Base-by-base conservation (phyloP, 2,888 invertebrate genomes). In the Capitulum mitella region DNA sequence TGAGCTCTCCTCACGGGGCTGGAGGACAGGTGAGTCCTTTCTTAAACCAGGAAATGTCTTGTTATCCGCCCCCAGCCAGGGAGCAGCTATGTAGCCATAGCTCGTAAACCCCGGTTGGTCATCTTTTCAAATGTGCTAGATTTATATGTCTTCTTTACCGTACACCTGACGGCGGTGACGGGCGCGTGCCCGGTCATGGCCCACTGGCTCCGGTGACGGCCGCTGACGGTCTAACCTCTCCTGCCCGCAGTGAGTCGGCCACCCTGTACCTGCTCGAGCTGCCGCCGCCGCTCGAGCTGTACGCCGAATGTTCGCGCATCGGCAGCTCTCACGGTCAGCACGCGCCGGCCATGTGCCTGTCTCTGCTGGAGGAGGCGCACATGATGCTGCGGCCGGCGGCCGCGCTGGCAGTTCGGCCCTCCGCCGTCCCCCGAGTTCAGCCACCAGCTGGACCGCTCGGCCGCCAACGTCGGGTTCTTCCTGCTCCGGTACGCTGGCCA, bases 351-450 rank as follows among this genome's bases (percentile, higher is more conserved):
- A 91, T 91, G 3, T 92, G 92, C 84, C 88, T 90, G 80, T 91
- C 92, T 84, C 86, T 93, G 79, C 86, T 93, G 83, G 89, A 90
- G 82, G 93, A 93, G 85, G 91, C 91, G 10, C 91, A 92, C 84
- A 88, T 91, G 82, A 89, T 92, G 82, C 85, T 93, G 82, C 82
- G 85, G 81, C 80, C 78, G 77, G 82, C n/a, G 82, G 84, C n/a
- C 78, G 82, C 83, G 5, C 86, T 86, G 22, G 84, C 85, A 40
- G 84, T 82, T 70, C 85, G 85, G 0, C 78, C 81, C 84, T 51
- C 82, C 84, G 29, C 80, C 46, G 48, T 70, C 43, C 76, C 70
- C 32, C 29, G 26, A 43, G 19, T 43, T 43, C 85, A 81, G 58
- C 26, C 78, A 82, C 5, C 83, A 84, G 61, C 83, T 83, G 10